phyloP scores from a whole-genome alignment of 2,113 vertebrate species.

The Opisthocomus hoazin region DNA sequence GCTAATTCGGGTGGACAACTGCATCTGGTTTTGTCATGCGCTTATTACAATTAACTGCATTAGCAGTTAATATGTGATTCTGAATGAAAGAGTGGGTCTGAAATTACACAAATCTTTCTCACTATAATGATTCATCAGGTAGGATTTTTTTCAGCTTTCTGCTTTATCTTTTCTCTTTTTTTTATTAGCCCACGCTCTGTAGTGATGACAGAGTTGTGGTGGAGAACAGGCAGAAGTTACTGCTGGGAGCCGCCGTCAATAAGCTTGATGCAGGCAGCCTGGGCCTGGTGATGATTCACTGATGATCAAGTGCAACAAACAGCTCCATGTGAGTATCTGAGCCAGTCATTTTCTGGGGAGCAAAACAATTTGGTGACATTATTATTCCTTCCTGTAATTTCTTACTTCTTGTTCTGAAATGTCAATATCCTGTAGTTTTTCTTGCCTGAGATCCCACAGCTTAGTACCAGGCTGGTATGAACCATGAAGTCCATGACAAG shows the following conservation, averaged over 20 bases:
- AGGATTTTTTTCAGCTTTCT: slow-evolving; percentile 1
- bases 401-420: not conserved
- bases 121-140: slow-evolving; percentile 37
- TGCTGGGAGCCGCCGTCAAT: not conserved
- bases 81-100: slow-evolving; percentile 4
- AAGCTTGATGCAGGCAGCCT: not conserved
- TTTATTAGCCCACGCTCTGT: not conserved
- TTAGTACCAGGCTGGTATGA: not conserved
- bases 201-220: slow-evolving; percentile 15
- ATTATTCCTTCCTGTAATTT: not conserved
- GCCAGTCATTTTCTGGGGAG: not conserved
- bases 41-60: not conserved
- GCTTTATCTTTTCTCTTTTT: not conserved
- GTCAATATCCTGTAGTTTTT: not conserved
- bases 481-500: not conserved
- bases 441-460: not conserved
- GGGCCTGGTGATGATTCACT: not conserved
- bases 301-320: not conserved
- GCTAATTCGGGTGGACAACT: not conserved
- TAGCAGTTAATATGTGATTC: not conserved
- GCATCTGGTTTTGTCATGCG: not conserved
- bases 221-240: not conserved
- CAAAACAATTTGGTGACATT: not conserved
- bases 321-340: not conserved
- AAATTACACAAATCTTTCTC: not conserved